Conservation (phyloP, 2,797 vertebrate species). For the Tapirus indicus region DNA sequence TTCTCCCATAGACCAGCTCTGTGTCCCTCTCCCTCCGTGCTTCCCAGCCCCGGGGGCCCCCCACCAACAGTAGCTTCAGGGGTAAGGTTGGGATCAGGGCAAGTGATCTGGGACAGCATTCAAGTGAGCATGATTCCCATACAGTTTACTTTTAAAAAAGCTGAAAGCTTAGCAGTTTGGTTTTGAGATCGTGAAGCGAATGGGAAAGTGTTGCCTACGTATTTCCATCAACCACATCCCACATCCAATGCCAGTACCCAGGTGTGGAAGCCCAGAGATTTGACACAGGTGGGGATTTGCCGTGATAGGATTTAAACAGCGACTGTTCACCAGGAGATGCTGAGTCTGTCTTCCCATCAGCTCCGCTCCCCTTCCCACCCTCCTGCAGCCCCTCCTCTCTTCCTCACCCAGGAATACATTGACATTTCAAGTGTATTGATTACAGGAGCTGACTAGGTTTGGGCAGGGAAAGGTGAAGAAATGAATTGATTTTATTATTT, state of each 20-base stretch:
- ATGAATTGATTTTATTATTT: slow-evolving; percentile 87
- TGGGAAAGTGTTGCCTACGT: fast-evolving
- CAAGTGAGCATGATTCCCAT: not conserved
- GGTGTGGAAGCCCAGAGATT: not conserved
- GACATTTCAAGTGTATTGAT: slow-evolving; percentile 87
- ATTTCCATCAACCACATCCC: not conserved
- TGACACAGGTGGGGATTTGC: not conserved
- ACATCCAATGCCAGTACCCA: not conserved
- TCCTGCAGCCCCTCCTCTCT: not conserved
- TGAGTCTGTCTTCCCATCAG: not conserved
- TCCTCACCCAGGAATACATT: slow-evolving; percentile 68
- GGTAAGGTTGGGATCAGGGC: not conserved
- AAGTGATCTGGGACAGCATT: not conserved
- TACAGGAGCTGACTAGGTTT: slow-evolving; percentile 71
- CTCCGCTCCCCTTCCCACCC: fast-evolving
- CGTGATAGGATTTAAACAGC: not conserved
- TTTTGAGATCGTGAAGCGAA: not conserved
- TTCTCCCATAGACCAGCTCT: not conserved
- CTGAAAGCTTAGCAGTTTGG: not conserved
- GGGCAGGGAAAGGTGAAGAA: not conserved
- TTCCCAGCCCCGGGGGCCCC: fast-evolving
- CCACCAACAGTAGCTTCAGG: not conserved
- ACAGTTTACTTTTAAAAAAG: not conserved
- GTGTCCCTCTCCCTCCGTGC: not conserved
- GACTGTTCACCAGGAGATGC: not conserved